A percentile compares a stretch with the other conserved stretches of the same genome.
Evolutionary conservation across 2,888 invertebrate species (phyloP).

Genomic region (Eudemis profundana): DNA sequence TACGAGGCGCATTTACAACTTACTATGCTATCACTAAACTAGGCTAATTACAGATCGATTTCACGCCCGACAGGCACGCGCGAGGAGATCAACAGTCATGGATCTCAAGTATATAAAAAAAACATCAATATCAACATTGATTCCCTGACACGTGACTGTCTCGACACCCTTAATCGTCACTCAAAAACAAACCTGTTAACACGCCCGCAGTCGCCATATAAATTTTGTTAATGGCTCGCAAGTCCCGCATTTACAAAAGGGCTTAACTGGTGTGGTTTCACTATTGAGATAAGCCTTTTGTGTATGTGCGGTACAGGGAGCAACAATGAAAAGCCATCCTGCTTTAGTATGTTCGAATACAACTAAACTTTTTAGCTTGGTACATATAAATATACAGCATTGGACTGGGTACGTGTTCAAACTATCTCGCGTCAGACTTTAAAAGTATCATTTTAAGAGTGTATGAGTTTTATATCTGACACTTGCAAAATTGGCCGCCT

Average conservation of each 20-base stretch:
- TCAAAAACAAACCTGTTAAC: conserved; percentile 18
- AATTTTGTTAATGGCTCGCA: no score
- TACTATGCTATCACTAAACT: conserved; percentile 61
- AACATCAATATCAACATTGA: conserved; percentile 9
- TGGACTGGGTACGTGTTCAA: no score
- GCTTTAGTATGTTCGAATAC: no score
- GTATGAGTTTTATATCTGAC: neutral
- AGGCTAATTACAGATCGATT: conserved; percentile 73
- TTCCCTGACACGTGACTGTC: conserved; percentile 10
- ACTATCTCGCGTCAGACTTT: neutral
- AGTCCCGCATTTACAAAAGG: no score
- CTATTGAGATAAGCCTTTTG: no score
- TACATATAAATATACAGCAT: no score
- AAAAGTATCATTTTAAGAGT: neutral
- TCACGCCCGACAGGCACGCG: conserved; percentile 61
- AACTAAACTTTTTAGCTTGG: no score
- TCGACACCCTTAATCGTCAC: conserved; percentile 28
- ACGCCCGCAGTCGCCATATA: no score
- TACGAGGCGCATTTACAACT: conserved; percentile 77
- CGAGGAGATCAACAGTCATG: conserved; percentile 21
- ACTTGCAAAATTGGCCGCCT: neutral
- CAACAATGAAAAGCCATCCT: no score
- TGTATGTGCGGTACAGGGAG: no score
- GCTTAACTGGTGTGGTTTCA: no score
- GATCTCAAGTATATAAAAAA: conserved; percentile 7